Evolutionary conservation across 2,888 invertebrate genomes (phyloP).

Genomic region (Gryllus longicercus): DNA sequence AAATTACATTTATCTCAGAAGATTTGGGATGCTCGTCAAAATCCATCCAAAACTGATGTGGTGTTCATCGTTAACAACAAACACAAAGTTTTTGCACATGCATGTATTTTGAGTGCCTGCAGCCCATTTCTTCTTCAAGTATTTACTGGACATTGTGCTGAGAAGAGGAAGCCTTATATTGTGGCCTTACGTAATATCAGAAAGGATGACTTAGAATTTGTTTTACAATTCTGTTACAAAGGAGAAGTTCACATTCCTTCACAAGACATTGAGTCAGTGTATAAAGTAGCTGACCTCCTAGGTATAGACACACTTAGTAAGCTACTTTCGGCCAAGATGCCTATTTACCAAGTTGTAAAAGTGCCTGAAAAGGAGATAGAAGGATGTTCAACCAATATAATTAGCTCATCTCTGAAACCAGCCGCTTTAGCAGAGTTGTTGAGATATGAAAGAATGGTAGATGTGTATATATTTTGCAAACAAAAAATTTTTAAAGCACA

Average conservation of each 20-base stretch:
- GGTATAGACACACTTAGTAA: slow-evolving; percentile 32
- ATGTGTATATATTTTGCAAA: slow-evolving; percentile 29
- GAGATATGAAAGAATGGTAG: slow-evolving; percentile 32
- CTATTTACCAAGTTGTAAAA: neutral
- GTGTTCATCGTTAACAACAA: slow-evolving; percentile 31
- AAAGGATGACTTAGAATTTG: slow-evolving; percentile 31
- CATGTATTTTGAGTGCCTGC: slow-evolving; percentile 30
- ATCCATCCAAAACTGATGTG: slow-evolving; percentile 27
- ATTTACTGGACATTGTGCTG: slow-evolving; percentile 21
- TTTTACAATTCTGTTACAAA: slow-evolving; percentile 36
- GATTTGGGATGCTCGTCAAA: slow-evolving; percentile 28
- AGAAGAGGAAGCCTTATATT: slow-evolving; percentile 28
- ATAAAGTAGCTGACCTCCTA: slow-evolving; percentile 32
- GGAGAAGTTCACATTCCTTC: slow-evolving; percentile 27
- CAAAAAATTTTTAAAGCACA: slow-evolving; percentile 33
- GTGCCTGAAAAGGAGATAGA: neutral
- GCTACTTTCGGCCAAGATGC: neutral
- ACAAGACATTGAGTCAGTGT: slow-evolving; percentile 24
- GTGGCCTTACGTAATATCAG: slow-evolving; percentile 31
- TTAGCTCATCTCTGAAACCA: neutral
- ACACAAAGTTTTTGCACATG: slow-evolving; percentile 25
- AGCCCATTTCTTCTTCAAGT: slow-evolving; percentile 30
- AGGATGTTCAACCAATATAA: no score
- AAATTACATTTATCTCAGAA: slow-evolving; percentile 25
- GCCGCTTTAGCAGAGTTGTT: slow-evolving; percentile 20